Percentiles rank a stretch among this genome's conserved stretches.
Evolutionary conservation across 2,797 vertebrate species (phyloP).

Genomic region (Rhincodon typus): DNA sequence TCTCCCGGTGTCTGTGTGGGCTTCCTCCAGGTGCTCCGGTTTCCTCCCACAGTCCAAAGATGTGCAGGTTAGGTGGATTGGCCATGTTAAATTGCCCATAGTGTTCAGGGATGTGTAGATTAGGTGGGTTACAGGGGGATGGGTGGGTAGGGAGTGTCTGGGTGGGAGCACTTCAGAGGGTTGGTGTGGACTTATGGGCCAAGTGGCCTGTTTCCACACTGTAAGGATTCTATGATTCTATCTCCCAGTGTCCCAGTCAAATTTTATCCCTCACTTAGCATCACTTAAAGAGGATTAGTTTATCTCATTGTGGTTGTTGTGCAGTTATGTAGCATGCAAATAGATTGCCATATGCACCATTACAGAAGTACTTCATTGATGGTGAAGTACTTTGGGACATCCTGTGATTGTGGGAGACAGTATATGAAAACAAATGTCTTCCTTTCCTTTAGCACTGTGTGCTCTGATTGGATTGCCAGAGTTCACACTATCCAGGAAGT

Average conservation of each 20-base stretch:
- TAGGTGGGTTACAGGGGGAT: too few species aligned
- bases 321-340: background rate
- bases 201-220: too few species aligned
- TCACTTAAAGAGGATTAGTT: background rate
- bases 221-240: too few species aligned
- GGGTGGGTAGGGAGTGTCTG: too few species aligned
- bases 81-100: too few species aligned
- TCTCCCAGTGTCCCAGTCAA: background rate
- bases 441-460: background rate
- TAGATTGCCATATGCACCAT: background rate
- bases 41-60: too few species aligned
- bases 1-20: too few species aligned
- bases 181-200: too few species aligned
- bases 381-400: background rate
- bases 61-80: too few species aligned
- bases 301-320: background rate
- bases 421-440: background rate
- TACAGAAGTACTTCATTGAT: background rate
- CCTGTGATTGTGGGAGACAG: background rate
- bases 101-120: too few species aligned
- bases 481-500: background rate
- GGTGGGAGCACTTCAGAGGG: too few species aligned
- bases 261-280: background rate
- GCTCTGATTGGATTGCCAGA: background rate
- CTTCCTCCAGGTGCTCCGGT: too few species aligned